Percentiles rank a stretch among this genome's conserved stretches.
phyloP scores from a whole-genome alignment of 2,888 invertebrate genomes.

The Pristionchus arcanus region DNA sequence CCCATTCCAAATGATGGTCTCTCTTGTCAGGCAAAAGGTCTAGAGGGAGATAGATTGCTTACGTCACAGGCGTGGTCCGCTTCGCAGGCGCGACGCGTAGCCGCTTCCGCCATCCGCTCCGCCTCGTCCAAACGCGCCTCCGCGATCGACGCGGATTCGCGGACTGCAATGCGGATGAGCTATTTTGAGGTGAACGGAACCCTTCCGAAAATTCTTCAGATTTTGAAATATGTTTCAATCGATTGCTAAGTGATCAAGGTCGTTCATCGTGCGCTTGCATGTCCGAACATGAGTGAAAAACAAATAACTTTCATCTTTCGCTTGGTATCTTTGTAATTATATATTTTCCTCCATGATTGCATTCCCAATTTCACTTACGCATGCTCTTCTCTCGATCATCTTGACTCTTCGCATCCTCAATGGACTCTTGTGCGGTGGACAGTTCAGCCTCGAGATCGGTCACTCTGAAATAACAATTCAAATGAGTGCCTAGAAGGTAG shows the following conservation, averaged over 20 bases:
- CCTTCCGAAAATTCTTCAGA: not conserved
- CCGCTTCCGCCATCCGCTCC: constrained; percentile 47
- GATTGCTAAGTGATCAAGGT: no score
- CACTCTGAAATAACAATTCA: no score
- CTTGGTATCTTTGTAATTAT: not conserved
- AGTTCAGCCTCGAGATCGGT: constrained; percentile 26
- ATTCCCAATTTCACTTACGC: not conserved
- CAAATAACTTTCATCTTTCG: not conserved
- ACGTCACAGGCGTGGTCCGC: not conserved
- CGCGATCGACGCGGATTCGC: not conserved
- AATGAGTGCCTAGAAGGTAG: no score
- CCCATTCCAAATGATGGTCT: no score
- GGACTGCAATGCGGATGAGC: constrained; percentile 4
- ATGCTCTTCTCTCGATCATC: not conserved
- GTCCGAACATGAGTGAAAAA: no score
- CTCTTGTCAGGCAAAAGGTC: not conserved
- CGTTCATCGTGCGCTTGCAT: no score
- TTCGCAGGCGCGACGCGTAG: not conserved
- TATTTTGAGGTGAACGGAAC: not conserved
- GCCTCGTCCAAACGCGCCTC: constrained; percentile 47
- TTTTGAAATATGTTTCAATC: not conserved
- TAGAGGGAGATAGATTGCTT: not conserved
- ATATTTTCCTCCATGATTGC: no score
- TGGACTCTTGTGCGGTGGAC: not conserved
- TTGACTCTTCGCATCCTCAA: not conserved